phyloP scores from a whole-genome alignment of 2,888 invertebrate species.

The Caenorhabditis doughertyi region DNA sequence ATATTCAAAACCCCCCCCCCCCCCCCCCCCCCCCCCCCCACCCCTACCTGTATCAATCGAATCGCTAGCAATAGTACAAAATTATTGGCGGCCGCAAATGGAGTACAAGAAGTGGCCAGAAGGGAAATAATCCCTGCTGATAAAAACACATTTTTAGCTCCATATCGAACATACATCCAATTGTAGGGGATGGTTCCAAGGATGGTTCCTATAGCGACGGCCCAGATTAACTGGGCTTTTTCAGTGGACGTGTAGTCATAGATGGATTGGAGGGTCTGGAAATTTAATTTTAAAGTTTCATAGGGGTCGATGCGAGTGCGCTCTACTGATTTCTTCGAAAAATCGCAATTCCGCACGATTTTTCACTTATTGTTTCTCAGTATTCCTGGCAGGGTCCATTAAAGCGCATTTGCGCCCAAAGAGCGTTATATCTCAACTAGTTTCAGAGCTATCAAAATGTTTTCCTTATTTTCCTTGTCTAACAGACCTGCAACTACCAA shows the following conservation, averaged over 20 bases:
- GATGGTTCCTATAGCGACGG: slow-evolving; percentile 57
- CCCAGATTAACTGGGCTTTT: slow-evolving; percentile 54
- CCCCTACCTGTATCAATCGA: slow-evolving; percentile 52
- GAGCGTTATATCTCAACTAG: too few relatives aligned
- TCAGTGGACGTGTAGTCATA: slow-evolving; percentile 54
- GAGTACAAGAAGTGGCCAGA: slow-evolving; percentile 49
- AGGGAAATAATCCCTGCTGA: slow-evolving; percentile 49
- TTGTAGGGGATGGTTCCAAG: slow-evolving; percentile 60
- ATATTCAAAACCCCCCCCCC: slow-evolving; percentile 44
- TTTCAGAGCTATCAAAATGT: too few relatives aligned
- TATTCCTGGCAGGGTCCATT: too few relatives aligned
- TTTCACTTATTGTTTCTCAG: too few relatives aligned
- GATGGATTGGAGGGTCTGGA: slow-evolving; percentile 49
- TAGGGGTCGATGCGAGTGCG: too few relatives aligned
- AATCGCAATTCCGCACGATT: too few relatives aligned
- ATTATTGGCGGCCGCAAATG: slow-evolving; percentile 43
- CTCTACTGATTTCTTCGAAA: background rate
- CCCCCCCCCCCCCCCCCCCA: background rate
- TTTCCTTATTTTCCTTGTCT: too few relatives aligned
- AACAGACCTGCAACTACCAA: too few relatives aligned
- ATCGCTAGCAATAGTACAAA: slow-evolving; percentile 38
- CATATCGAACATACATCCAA: slow-evolving; percentile 53
- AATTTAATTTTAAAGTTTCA: background rate
- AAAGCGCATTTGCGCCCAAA: too few relatives aligned
- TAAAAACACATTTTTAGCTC: slow-evolving; percentile 51